Percentiles rank a stretch among this genome's conserved stretches.
Evolutionary conservation across 2,888 invertebrate species (phyloP).

Genomic region (Dorcus parallelipipedus): DNA sequence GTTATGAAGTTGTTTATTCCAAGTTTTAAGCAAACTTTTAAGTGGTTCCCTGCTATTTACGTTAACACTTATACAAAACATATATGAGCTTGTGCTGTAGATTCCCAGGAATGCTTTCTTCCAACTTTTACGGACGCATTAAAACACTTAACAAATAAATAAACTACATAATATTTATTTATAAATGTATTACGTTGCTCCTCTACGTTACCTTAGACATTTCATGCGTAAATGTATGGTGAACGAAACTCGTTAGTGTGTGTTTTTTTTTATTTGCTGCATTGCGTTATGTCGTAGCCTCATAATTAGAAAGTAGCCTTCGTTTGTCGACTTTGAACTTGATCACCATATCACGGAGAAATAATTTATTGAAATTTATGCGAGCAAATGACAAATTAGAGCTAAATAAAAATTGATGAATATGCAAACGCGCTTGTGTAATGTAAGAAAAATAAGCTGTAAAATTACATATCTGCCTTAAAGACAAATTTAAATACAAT

Average conservation of each 20-base stretch:
- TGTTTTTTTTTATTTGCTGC: too few relatives aligned
- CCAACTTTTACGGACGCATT: too few relatives aligned
- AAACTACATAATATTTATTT: too few relatives aligned
- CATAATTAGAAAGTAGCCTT: slow-evolving; percentile 12
- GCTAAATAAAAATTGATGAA: background rate
- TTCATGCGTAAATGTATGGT: too few relatives aligned
- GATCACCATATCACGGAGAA: slow-evolving; percentile 15
- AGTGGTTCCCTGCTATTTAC: background rate
- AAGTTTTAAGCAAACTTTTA: background rate
- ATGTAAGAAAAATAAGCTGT: background rate
- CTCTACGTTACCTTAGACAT: too few relatives aligned
- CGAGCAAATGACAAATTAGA: slow-evolving; percentile 3
- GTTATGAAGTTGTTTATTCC: background rate
- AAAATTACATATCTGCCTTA: too few relatives aligned
- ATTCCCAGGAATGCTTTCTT: too few relatives aligned
- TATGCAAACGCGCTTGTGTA: background rate
- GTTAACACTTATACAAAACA: background rate
- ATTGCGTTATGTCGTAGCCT: background rate
- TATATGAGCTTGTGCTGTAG: background rate
- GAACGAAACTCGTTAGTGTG: too few relatives aligned
- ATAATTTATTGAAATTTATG: slow-evolving; percentile 14
- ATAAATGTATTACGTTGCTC: too few relatives aligned
- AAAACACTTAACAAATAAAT: too few relatives aligned
- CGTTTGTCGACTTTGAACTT: slow-evolving; percentile 19
- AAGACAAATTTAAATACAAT: too few relatives aligned